Percentiles rank a stretch among this genome's conserved stretches.
Conservation (phyloP, 1,140 invertebrate species). For the Caenorhabditis latens region DNA sequence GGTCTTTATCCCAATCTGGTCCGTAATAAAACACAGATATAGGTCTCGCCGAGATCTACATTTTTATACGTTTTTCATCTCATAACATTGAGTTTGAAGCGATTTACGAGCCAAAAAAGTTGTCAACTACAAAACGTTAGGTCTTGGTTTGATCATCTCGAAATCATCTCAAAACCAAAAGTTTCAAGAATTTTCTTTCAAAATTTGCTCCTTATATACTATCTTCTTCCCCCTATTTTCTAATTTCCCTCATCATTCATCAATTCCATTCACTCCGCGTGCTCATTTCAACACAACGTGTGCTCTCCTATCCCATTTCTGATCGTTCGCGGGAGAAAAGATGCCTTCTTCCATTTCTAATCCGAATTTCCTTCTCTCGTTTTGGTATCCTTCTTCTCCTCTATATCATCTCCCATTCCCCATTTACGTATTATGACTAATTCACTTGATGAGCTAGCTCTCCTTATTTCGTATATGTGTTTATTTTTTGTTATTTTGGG, state of each 20-base stretch:
- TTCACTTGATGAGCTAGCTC: slow-evolving; percentile 13
- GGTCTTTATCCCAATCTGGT: no score
- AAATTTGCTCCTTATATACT: no score
- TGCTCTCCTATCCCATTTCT: background rate
- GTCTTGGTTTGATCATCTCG: no score
- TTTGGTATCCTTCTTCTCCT: background rate
- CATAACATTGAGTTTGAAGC: no score
- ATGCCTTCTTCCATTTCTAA: background rate
- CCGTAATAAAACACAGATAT: no score
- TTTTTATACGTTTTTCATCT: no score
- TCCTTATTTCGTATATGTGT: background rate
- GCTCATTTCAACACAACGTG: slow-evolving; percentile 18
- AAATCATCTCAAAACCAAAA: no score
- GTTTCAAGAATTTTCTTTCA: no score
- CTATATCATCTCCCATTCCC: background rate
- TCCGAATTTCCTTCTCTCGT: slow-evolving; percentile 21
- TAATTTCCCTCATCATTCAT: background rate
- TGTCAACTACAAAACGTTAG: no score
- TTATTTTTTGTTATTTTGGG: background rate
- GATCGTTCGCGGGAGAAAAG: background rate
- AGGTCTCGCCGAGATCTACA: no score
- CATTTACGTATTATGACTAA: slow-evolving; percentile 21
- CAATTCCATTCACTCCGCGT: background rate
- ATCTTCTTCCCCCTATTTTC: background rate
- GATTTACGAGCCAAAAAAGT: no score